Base-by-base conservation (phyloP, 2,113 vertebrate genomes). In the Heliornis fulica region DNA sequence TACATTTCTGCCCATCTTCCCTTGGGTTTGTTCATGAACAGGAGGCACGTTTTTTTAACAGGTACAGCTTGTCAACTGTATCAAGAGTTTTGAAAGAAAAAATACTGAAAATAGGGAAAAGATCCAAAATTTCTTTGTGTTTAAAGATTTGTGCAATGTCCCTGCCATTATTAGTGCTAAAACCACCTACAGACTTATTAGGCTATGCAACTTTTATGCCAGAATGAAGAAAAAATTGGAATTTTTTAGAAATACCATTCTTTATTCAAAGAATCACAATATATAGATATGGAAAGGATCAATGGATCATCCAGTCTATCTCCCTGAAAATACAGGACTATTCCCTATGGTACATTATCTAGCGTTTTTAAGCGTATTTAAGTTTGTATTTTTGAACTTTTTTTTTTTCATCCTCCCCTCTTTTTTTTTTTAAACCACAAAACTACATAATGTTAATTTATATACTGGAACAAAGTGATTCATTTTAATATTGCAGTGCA, bases 261-360 rank as follows among this genome's bases (percentile, higher is more conserved):
- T 97, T 97, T 96, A 97, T 97, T 97, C 69, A 91, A 64, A 95
- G 66, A 94, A 79, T 83, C 65, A 93, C 85, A 97, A 78, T 54
- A 86, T 87, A 80, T 76, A 92, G 95, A 81, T 64, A 87, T 48
- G 80, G 87, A 92, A 81, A 66, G 60, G 87, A 94, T 78, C 83
- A 89, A 63, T 45, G 76, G 91, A 90, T 91, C 94, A 83, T 92
- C 96, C 86, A 90, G 89, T 66, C 91, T 95, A 92, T 78, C 91
- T 96, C 70, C 64, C 83, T 93, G 77, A 18, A 92, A 83, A 87
- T 23, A 83, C 26, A 82, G 45, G 88, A 23, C 61, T 84, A 40
- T 17, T 72, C 72, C 74, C 87, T 92, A 81, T 15, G 31, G 31
- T 72, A 87, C 65, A 78, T 76, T 65, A 77, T 26, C 40, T 90